Evolutionary conservation across 2,888 invertebrate genomes (phyloP), one percentile per base, ranked within the genome.

Genomic region (Lepidocyrtinus sp.): DNA sequence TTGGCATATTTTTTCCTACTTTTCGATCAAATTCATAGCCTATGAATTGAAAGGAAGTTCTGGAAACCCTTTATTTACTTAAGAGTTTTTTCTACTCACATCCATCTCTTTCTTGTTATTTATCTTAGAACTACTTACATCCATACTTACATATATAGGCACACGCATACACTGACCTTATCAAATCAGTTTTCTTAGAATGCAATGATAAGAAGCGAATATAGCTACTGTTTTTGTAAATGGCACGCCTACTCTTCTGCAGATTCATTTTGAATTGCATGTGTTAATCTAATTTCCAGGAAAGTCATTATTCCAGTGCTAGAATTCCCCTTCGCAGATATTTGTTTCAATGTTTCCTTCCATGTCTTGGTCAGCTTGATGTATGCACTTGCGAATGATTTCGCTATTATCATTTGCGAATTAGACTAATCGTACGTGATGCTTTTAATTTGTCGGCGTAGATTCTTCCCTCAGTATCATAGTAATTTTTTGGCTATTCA

Each of bases 181-280:
- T 59, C 59, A 70, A 70, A 70, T 59, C 59, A 70, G 59, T 70
- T 70, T 70, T 27, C 70, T 59, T 15, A n/a, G 25, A 67, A 67
- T 21, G 9, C 45, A 65, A 19, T 65, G 24, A 19, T 50, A 12
- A 50, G n/a, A 15, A 12, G 2, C 15, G 15, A 36, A 50, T n/a
- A 50, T 50, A n/a, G 15, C 50, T 2, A 50, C 50, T 17, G 2
- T 50, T 50, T 50, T 17, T 17, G n/a, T n/a, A n/a, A n/a, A n/a
- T 36, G 36, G 36, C 12, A 36, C 36, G 36, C 36, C 36, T 36
- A 36, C 5, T 36, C 36, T 36, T 7, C 5, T 5, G 12, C 5
- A 5, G 12, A 36, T 36, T 5, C 5, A 7, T 12, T 36, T 36
- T 5, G 12, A 36, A 36, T 36, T 36, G 36, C 5, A 36, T 36